A percentile compares a stretch with the other conserved stretches of the same genome.
Evolutionary conservation across 2,888 invertebrate genomes (phyloP).

Genomic region (Brachynemurus nebulosus): DNA sequence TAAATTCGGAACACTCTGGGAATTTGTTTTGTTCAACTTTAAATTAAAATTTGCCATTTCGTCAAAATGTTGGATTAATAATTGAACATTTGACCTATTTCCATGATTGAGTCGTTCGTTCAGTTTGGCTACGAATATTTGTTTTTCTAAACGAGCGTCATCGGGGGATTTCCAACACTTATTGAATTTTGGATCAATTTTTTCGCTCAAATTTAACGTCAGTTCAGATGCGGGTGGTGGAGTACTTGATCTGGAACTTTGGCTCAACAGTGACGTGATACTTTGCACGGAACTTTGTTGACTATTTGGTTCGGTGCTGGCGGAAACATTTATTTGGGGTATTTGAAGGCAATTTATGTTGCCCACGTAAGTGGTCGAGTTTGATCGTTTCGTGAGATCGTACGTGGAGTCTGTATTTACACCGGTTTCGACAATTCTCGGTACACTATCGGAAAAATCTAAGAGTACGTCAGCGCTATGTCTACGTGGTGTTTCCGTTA

Average conservation of each 20-base stretch:
- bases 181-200: conserved; percentile 23
- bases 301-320: conserved; percentile 1
- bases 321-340: not conserved
- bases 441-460: conserved; percentile 3
- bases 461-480: not conserved
- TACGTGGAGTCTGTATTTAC: not conserved
- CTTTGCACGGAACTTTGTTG: conserved; percentile 7
- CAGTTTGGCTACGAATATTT: not conserved
- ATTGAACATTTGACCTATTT: conserved; percentile 40
- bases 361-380: no score
- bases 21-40: not conserved
- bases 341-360: not conserved
- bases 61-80: conserved; percentile 54
- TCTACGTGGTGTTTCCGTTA: not conserved
- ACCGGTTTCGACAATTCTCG: not conserved
- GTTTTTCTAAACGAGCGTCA: conserved; percentile 47
- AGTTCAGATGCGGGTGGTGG: conserved; percentile 5
- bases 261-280: conserved; percentile 3
- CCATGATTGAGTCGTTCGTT: not conserved
- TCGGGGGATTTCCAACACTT: conserved; percentile 59
- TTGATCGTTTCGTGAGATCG: not conserved
- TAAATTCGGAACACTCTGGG: conserved; percentile 26
- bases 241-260: conserved; percentile 7
- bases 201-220: conserved; percentile 18
- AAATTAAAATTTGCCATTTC: conserved; percentile 17